phyloP scores from a whole-genome alignment of 2,888 invertebrate species.

The Drosophila atroscutellata region DNA sequence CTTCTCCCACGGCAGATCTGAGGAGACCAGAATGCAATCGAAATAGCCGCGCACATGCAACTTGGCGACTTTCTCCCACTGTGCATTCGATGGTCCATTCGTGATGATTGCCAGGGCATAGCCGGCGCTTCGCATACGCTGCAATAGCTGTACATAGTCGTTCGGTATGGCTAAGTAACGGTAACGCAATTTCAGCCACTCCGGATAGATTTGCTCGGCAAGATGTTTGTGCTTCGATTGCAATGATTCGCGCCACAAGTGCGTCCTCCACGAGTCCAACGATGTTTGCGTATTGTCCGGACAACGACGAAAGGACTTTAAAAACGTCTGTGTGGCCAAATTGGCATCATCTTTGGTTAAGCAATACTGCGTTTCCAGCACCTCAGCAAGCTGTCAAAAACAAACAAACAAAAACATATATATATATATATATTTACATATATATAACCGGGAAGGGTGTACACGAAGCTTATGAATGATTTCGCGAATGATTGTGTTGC shows the following conservation, averaged over 20 bases:
- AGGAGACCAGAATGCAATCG: slow-evolving; percentile 92
- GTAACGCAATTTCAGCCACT: slow-evolving; percentile 93
- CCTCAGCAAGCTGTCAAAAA: slow-evolving; percentile 79
- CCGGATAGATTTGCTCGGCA: slow-evolving; percentile 90
- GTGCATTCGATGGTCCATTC: slow-evolving; percentile 93
- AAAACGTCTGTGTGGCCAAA: slow-evolving; percentile 89
- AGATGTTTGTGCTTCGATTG: slow-evolving; percentile 90
- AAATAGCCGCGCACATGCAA: slow-evolving; percentile 90
- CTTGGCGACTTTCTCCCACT: slow-evolving; percentile 94
- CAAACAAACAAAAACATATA: not conserved
- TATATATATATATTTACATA: not conserved
- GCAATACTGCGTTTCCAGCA: slow-evolving; percentile 87
- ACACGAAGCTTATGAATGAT: not conserved
- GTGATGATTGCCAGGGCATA: slow-evolving; percentile 93
- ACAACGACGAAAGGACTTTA: slow-evolving; percentile 91
- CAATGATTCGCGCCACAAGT: slow-evolving; percentile 91
- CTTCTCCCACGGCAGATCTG: slow-evolving; percentile 94
- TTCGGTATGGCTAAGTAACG: slow-evolving; percentile 89
- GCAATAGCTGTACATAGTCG: slow-evolving; percentile 89
- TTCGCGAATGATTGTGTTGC: not conserved
- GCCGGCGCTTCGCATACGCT: slow-evolving; percentile 88
- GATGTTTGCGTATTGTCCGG: slow-evolving; percentile 91
- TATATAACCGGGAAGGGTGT: not conserved
- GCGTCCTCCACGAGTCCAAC: slow-evolving; percentile 91
- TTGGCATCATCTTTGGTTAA: slow-evolving; percentile 88